These are phyloP conservation scores for Drosophila jambulina DNA, from an alignment of 1,140 invertebrate genomes.

Conservation along the genomic window DNA sequence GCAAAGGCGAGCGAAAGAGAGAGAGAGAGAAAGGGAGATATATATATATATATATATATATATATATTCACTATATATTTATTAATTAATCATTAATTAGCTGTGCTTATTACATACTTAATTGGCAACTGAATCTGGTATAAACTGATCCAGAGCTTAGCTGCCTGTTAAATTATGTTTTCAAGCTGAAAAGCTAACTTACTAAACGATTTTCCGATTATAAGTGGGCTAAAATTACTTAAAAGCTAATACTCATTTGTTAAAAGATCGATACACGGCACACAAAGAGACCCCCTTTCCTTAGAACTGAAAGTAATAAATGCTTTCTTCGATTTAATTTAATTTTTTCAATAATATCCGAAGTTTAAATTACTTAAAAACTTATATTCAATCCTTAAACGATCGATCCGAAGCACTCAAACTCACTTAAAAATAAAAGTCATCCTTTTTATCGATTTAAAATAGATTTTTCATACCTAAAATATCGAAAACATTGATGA, in stretches of 20 bases:
- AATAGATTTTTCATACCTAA: not conserved
- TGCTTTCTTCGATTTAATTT: too few relatives aligned
- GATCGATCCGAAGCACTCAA: not conserved
- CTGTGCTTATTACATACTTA: not conserved
- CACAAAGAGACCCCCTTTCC: too few relatives aligned
- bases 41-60: not conserved
- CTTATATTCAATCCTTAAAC: rapidly evolving
- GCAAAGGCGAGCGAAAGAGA: slow-evolving; percentile 13
- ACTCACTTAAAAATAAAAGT: too few relatives aligned
- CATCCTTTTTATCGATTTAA: not conserved
- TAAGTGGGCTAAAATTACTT: not conserved
- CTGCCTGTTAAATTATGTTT: too few relatives aligned
- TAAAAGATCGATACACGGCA: not conserved
- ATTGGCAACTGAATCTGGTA: too few relatives aligned
- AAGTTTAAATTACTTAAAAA: not conserved
- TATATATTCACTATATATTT: not conserved
- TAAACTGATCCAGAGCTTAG: too few relatives aligned
- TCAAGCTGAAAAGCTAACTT: not conserved
- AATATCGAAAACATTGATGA: not conserved
- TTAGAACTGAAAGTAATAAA: too few relatives aligned
- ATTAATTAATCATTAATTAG: not conserved
- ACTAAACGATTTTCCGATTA: not conserved
- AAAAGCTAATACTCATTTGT: not conserved
- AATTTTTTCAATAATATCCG: too few relatives aligned
- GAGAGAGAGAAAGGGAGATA: slow-evolving; percentile 10